Conservation (phyloP, 2,888 invertebrate species). For the Drosophila formosana region DNA sequence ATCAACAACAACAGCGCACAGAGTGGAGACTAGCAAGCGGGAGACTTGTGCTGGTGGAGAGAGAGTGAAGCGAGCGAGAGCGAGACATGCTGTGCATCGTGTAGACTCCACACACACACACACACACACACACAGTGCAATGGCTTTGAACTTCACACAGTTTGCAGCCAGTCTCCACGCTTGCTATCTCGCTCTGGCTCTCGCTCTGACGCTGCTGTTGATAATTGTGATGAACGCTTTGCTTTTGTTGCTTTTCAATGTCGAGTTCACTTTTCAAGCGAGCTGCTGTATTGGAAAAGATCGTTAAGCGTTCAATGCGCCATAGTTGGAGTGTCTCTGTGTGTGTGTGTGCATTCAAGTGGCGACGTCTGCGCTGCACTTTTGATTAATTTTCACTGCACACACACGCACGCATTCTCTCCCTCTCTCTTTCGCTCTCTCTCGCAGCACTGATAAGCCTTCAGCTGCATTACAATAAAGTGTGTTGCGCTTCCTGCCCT, state of each 20-base stretch:
- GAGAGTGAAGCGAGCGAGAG: not conserved
- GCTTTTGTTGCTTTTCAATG: constrained; percentile 67
- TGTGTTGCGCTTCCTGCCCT: constrained; percentile 67
- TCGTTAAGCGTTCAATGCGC: constrained; percentile 78
- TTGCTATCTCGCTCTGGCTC: constrained; percentile 1
- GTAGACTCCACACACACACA: not conserved
- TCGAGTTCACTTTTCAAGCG: constrained; percentile 76
- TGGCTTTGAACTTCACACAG: constrained; percentile 80
- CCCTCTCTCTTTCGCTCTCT: not conserved
- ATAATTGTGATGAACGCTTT: constrained; percentile 50
- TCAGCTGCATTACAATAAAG: constrained; percentile 37
- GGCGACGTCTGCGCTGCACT: constrained; percentile 71
- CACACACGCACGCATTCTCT: not conserved
- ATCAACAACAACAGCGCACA: constrained; percentile 54
- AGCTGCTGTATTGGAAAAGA: constrained; percentile 65
- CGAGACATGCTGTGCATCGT: not conserved
- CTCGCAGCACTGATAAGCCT: constrained; percentile 57
- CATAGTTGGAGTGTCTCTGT: constrained; percentile 19
- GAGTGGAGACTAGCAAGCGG: constrained; percentile 21
- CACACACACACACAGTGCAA: constrained; percentile 37
- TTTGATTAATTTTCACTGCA: constrained; percentile 70
- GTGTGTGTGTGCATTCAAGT: constrained; percentile 54
- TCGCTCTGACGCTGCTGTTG: constrained; percentile 24
- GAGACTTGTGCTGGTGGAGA: constrained; percentile 5
- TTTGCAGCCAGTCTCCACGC: constrained; percentile 30